Percentiles rank a stretch among this genome's conserved stretches.
Conservation (phyloP, 1,140 invertebrate species). For the Asbolus verrucosus region DNA sequence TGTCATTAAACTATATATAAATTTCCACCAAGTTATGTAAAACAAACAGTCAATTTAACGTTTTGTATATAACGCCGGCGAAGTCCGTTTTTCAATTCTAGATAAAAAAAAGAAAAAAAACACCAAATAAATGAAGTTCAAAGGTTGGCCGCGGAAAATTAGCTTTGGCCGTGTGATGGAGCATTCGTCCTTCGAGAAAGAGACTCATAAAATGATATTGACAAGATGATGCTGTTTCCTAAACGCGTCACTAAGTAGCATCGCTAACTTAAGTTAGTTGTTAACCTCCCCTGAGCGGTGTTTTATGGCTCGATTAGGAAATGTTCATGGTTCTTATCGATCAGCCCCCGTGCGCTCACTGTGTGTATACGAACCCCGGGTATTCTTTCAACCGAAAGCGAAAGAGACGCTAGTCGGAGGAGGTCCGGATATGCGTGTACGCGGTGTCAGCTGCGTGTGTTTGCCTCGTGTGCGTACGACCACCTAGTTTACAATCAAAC, state of each 20-base stretch:
- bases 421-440: constrained; percentile 32
- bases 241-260: constrained; percentile 17
- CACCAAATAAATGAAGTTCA: constrained; percentile 10
- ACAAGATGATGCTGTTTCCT: neutral
- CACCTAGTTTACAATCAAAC: constrained; percentile 35
- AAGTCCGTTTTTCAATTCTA: constrained; percentile 6
- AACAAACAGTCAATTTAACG: constrained; percentile 33
- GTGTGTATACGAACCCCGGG: constrained; percentile 4
- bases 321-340: constrained; percentile 36
- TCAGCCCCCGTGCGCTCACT: constrained; percentile 13
- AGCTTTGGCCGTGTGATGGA: too few species aligned
- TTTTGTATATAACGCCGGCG: constrained; percentile 1
- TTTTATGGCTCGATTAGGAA: constrained; percentile 37
- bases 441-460: constrained; percentile 35
- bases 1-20: constrained; percentile 38
- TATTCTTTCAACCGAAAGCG: constrained; percentile 5
- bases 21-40: constrained; percentile 36
- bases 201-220: too few species aligned
- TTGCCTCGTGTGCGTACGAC: constrained; percentile 35
- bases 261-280: constrained; percentile 34
- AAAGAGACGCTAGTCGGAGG: constrained; percentile 19
- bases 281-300: constrained; percentile 34
- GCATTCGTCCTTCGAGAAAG: too few species aligned
- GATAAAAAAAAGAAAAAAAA: constrained; percentile 19
- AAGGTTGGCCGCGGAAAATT: too few species aligned